These are phyloP conservation scores for Hyposoter dolosus DNA, from an alignment of 2,888 invertebrate species.

Conservation along the genomic window DNA sequence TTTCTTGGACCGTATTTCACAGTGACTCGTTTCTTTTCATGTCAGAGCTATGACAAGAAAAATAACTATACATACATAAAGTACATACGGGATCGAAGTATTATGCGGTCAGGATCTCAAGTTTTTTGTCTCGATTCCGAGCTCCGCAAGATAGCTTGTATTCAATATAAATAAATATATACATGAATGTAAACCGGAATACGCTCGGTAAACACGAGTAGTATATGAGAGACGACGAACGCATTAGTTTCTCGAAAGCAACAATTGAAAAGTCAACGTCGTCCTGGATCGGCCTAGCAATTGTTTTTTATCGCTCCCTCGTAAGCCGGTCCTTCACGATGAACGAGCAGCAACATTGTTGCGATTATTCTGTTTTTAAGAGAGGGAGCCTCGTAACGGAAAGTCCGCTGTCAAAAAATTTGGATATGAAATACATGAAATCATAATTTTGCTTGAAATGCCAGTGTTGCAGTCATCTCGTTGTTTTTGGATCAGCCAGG, in stretches of 20 bases:
- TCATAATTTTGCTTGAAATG: not conserved
- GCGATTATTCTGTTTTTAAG: not conserved
- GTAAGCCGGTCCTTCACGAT: not conserved
- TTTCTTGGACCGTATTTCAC: constrained; percentile 37
- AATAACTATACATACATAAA: not conserved
- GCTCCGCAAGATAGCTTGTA: not conserved
- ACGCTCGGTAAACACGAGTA: not conserved
- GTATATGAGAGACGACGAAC: not conserved
- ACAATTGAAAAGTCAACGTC: constrained; percentile 6
- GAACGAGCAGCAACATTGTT: not conserved
- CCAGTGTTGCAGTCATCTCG: not conserved
- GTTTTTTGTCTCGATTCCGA: constrained; percentile 10
- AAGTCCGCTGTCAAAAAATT: not conserved
- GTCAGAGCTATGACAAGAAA: constrained; percentile 30
- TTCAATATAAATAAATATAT: not conserved
- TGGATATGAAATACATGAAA: not conserved
- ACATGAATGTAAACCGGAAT: constrained; percentile 12
- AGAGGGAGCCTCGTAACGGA: not conserved
- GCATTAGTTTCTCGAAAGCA: constrained; percentile 13
- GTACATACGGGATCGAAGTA: constrained; percentile 10
- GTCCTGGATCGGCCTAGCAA: not conserved
- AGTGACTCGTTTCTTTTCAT: constrained; percentile 50
- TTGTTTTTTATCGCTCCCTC: not conserved
- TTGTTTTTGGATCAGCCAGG: not conserved
- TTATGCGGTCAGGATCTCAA: constrained; percentile 23